Evolutionary conservation across 2,888 invertebrate genomes (phyloP), one percentile per base, ranked within the genome.

Genomic region (Raillietiella orientalis): DNA sequence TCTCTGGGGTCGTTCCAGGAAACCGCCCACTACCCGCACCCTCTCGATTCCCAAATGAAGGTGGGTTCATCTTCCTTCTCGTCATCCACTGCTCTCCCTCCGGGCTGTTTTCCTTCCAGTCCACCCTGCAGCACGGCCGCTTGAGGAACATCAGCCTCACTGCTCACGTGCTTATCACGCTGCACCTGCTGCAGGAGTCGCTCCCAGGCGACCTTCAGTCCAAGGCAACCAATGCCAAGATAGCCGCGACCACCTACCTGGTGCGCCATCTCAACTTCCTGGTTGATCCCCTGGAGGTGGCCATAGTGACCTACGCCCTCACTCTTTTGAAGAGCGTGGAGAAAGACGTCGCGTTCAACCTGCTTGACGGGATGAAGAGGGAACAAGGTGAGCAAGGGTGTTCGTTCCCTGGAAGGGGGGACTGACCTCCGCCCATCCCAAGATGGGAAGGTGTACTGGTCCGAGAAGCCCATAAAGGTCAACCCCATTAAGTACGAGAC

Each of bases 111-210:
- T n/a, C n/a, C n/a, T n/a, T n/a, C n/a, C n/a, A n/a, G n/a, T n/a
- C n/a, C n/a, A n/a, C n/a, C n/a, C n/a, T n/a, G n/a, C n/a, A n/a
- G n/a, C n/a, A n/a, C n/a, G n/a, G n/a, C n/a, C n/a, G n/a, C n/a
- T n/a, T n/a, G n/a, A n/a, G 71, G 10, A 82, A 82, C 41, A 66
- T 87, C 14, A 70, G 77, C 2, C 51, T 90, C 12, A 90, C 90
- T 0, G 82, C 90, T 0, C 82, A 87, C 41, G 79, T 84, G 0
- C 53, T 90, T 5, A 75, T 87, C 33, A 70, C 75, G 2, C 47
- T 90, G 35, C 66, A 70, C 5, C 13, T 40, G 29, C 59, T 62
- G 0, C 72, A 75, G 0, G 72, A 71, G 44, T 75, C 77, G 47
- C 50, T 79, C 12, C 50, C 61, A 0, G 62, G 62, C 33, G 58